phyloP scores from a whole-genome alignment of 2,888 invertebrate genomes.

The Erannis defoliaria region DNA sequence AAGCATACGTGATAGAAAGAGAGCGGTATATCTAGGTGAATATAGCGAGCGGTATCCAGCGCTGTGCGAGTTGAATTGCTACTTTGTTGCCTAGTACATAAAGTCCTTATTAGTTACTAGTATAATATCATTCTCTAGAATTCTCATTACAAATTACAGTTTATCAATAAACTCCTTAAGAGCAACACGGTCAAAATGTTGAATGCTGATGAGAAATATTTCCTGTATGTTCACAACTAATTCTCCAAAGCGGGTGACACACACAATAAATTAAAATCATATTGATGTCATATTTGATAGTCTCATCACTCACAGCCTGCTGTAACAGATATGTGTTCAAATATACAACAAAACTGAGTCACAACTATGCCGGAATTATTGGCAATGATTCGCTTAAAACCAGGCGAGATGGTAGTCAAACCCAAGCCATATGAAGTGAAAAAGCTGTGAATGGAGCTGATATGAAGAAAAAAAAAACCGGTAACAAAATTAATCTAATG shows the following conservation, averaged over 20 bases:
- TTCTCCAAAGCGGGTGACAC: conserved; percentile 4
- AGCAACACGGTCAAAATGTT: neutral
- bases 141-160: neutral
- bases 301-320: neutral
- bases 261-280: conserved; percentile 6
- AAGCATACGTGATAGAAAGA: too few relatives aligned
- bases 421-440: too few relatives aligned
- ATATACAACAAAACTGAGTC: conserved; percentile 2
- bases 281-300: conserved; percentile 4
- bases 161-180: neutral
- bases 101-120: too few relatives aligned
- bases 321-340: neutral
- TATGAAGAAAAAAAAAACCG: too few relatives aligned
- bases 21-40: too few relatives aligned
- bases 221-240: neutral
- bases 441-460: too few relatives aligned
- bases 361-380: neutral
- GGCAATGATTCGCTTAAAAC: too few relatives aligned
- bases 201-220: neutral
- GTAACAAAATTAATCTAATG: too few relatives aligned
- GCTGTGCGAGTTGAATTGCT: too few relatives aligned
- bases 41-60: too few relatives aligned
- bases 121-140: neutral
- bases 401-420: too few relatives aligned
- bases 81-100: too few relatives aligned